Conservation (phyloP, 1,140 invertebrate genomes). For the Zaprionus davidi region DNA sequence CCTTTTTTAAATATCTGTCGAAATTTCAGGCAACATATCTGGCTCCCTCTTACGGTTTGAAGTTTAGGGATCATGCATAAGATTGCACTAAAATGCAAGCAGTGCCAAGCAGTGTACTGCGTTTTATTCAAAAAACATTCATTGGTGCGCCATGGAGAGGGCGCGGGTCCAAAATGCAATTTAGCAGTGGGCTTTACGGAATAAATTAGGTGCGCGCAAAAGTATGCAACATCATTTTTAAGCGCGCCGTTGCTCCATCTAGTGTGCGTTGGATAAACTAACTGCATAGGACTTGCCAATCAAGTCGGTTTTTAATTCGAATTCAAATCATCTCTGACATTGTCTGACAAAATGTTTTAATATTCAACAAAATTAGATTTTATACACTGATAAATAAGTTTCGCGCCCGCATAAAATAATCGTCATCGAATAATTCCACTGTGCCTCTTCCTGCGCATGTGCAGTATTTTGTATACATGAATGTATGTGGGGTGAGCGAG, state of each 20-base stretch:
- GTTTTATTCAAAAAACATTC: too few species aligned
- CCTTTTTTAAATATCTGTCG: too few species aligned
- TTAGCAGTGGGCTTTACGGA: too few species aligned
- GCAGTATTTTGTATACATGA: constrained; percentile 25
- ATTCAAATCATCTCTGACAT: not conserved
- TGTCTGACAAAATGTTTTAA: constrained; percentile 6
- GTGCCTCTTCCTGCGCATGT: constrained; percentile 70
- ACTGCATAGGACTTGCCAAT: not conserved
- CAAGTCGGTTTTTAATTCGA: not conserved
- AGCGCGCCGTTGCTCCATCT: not conserved
- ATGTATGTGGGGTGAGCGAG: constrained; percentile 25
- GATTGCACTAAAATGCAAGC: too few species aligned
- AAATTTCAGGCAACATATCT: too few species aligned
- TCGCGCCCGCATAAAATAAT: constrained; percentile 22
- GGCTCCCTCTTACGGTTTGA: too few species aligned
- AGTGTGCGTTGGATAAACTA: constrained; percentile 4
- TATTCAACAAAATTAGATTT: not conserved
- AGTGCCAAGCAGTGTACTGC: too few species aligned
- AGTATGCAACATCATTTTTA: constrained; percentile 13
- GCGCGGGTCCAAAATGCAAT: too few species aligned
- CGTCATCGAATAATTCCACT: constrained; percentile 29
- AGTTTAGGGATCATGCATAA: too few species aligned
- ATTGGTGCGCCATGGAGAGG: too few species aligned
- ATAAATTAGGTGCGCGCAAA: not conserved
- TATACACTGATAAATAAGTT: not conserved